These are phyloP conservation scores for Colossoma macropomum DNA, from an alignment of 2,113 vertebrate genomes.

Conservation along the genomic window DNA sequence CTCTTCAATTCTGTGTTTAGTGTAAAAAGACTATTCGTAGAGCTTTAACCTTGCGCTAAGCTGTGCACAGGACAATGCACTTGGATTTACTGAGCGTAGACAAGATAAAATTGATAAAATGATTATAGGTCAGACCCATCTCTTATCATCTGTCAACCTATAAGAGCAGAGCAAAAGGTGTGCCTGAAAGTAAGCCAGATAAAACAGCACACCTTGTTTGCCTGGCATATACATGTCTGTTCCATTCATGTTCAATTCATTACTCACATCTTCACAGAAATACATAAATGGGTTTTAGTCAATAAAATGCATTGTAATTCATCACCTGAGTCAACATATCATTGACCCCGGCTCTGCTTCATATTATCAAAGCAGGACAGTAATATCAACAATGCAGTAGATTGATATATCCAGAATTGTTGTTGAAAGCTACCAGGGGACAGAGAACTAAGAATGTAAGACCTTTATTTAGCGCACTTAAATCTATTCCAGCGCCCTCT, in stretches of 20 bases:
- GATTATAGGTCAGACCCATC: slow-evolving; percentile 84
- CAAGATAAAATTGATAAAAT: slow-evolving; percentile 75
- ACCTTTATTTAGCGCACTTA: slow-evolving; percentile 38
- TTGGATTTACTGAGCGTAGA: background rate
- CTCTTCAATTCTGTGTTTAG: background rate
- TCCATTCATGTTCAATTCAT: background rate
- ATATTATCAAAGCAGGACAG: background rate
- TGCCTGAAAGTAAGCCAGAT: background rate
- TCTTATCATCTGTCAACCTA: slow-evolving; percentile 75
- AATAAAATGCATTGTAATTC: no score
- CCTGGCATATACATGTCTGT: background rate
- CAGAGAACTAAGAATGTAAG: slow-evolving; percentile 22
- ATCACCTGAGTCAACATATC: background rate
- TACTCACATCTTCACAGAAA: background rate
- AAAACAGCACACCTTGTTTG: background rate
- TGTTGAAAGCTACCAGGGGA: slow-evolving; percentile 14
- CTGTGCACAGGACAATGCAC: background rate
- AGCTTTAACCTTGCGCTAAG: background rate
- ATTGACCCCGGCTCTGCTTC: background rate
- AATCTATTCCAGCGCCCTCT: slow-evolving; percentile 78
- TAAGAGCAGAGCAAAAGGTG: background rate
- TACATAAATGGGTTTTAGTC: background rate
- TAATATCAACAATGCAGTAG: background rate
- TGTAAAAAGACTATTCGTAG: background rate
- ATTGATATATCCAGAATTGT: background rate